A percentile compares a stretch with the other conserved stretches of the same genome.
These are phyloP conservation scores for Cryptocheilus praepositus DNA, from an alignment of 2,888 invertebrate genomes.

Conservation along the genomic window DNA sequence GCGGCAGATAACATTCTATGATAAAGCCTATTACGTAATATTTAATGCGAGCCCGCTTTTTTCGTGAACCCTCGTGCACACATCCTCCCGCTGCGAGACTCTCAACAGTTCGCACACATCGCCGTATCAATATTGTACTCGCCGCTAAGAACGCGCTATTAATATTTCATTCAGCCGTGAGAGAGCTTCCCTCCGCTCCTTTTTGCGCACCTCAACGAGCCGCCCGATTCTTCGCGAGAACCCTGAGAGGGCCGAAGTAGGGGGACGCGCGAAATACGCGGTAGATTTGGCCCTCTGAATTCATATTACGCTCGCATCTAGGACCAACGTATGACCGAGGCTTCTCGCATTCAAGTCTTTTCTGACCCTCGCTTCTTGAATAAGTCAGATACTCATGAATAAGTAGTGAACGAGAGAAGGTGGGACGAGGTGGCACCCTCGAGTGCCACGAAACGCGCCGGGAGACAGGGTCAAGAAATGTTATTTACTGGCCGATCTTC, in stretches of 20 bases:
- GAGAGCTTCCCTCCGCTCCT: too few relatives aligned
- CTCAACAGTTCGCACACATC: too few relatives aligned
- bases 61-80: too few relatives aligned
- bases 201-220: too few relatives aligned
- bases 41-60: too few relatives aligned
- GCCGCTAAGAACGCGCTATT: too few relatives aligned
- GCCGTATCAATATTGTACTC: too few relatives aligned
- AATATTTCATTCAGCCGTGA: too few relatives aligned
- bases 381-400: slow-evolving; percentile 71
- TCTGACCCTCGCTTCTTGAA: slow-evolving; percentile 63
- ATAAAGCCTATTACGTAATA: too few relatives aligned
- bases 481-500: slow-evolving; percentile 47
- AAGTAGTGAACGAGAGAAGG: slow-evolving; percentile 56
- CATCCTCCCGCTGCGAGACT: too few relatives aligned
- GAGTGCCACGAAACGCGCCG: slow-evolving; percentile 13
- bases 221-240: too few relatives aligned
- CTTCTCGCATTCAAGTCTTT: slow-evolving; percentile 52
- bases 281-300: slow-evolving; percentile 51
- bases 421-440: slow-evolving; percentile 32
- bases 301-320: slow-evolving; percentile 59
- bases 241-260: not conserved
- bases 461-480: slow-evolving; percentile 36
- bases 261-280: slow-evolving; percentile 51
- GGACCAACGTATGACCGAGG: slow-evolving; percentile 47
- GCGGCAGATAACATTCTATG: too few relatives aligned